Base-by-base conservation (phyloP, 2,888 invertebrate genomes). In the Trilocha varians region DNA sequence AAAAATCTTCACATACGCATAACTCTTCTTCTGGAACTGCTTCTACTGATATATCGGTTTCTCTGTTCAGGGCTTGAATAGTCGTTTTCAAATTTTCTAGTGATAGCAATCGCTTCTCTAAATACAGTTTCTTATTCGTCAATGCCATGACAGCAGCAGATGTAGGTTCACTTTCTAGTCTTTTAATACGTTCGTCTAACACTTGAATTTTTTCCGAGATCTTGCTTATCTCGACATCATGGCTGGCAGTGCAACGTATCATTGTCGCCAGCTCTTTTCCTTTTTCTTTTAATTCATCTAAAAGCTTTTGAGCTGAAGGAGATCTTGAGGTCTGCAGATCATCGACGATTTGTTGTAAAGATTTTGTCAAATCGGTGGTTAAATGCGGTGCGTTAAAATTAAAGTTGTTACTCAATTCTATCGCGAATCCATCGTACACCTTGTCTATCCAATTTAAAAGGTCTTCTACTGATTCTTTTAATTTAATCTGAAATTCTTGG, bases 1-100 rank as follows among this genome's bases (percentile, higher is more conserved):
- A 79, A 55, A 72, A 83, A 56, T 84, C 83, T 56, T 68, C 62
- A 59, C 83, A 83, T 11, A 47, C 16, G 48, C 83, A 83, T 34
- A 64, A 2, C 34, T 76, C 68, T 13, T 70, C 69, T 32, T 65
- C 62, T 36, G 42, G 39, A 13, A 59, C 45, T 17, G 61, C 56
- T 34, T 65, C 70, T 11, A 63, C 14, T 14, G 62, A 44, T 15
- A 69, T 41, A 6, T 64, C 56, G 17, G 63, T 53, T 13, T 47
- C 11, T 3, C 60, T 46, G 42, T 69, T 60, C 47, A 83, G 57
- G 6, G 39, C 52, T 50, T 65, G 72, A 33, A 79, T 43, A 34
- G 70, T 73, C 1, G 55, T 69, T 57, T 74, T 83, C 32, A 74
- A 57, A 41, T 68, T 73, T 56, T 84, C 78, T 2, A 85, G 49